Percentiles rank a stretch among this genome's conserved stretches.
Conservation (phyloP, 2,888 invertebrate genomes). For the Tridacna crocea region DNA sequence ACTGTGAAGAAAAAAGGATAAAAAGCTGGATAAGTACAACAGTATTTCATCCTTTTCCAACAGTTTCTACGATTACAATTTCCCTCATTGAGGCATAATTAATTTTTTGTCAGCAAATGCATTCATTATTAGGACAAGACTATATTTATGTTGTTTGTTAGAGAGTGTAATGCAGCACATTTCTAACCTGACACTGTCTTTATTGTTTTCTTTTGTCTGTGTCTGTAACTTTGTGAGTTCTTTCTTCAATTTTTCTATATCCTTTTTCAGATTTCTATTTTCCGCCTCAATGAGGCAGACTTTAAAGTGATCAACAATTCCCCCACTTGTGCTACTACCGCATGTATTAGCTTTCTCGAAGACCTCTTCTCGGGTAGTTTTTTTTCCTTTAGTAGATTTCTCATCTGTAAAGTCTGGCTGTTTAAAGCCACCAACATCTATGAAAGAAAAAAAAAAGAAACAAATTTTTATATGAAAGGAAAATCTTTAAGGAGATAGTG, state of each 20-base stretch:
- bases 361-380: neutral
- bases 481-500: no score
- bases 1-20: no score
- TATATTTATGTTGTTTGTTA: no score
- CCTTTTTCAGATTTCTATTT: slow-evolving; percentile 51
- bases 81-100: no score
- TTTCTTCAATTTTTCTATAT: slow-evolving; percentile 40
- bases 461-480: no score
- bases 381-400: neutral
- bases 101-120: no score
- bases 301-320: slow-evolving; percentile 53
- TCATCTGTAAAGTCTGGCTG: slow-evolving; percentile 14
- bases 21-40: neutral
- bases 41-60: neutral
- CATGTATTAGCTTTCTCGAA: neutral
- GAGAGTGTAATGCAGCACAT: no score
- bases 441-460: slow-evolving; percentile 10
- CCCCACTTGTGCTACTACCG: slow-evolving; percentile 38
- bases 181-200: no score
- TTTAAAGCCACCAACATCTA: slow-evolving; percentile 24
- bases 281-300: slow-evolving; percentile 38
- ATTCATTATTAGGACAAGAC: no score
- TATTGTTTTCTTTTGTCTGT: slow-evolving; percentile 1
- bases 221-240: slow-evolving; percentile 20
- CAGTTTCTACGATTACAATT: neutral